These are phyloP conservation scores for Leuctra nigra DNA, from an alignment of 2,888 invertebrate species.

Conservation along the genomic window DNA sequence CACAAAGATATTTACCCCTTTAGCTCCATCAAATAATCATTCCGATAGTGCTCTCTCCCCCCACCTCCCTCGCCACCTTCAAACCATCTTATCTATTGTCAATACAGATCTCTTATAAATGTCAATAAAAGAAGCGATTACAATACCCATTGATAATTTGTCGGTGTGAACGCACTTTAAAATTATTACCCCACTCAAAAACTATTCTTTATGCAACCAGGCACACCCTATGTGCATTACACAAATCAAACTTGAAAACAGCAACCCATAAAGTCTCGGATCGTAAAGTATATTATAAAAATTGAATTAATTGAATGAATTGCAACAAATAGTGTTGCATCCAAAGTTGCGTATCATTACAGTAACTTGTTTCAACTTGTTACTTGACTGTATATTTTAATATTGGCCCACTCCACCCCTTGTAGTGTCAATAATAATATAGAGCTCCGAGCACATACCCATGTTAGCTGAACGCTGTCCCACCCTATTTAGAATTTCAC, in stretches of 20 bases:
- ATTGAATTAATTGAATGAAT: too few species aligned
- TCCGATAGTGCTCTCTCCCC: neutral
- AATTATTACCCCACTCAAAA: slow-evolving; percentile 1
- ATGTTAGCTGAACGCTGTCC: neutral
- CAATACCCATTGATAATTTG: too few species aligned
- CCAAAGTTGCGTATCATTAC: too few species aligned
- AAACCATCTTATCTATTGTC: neutral
- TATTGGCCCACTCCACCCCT: slow-evolving; percentile 10
- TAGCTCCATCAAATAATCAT: neutral
- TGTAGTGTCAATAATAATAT: slow-evolving; percentile 5
- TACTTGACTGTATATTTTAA: too few species aligned
- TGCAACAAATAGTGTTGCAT: too few species aligned
- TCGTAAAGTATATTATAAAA: too few species aligned
- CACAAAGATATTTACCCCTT: neutral
- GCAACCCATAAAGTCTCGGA: too few species aligned
- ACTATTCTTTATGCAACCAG: too few species aligned
- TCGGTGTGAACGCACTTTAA: neutral
- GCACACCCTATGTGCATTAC: too few species aligned
- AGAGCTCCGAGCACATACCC: neutral
- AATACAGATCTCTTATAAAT: neutral
- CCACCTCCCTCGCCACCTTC: slow-evolving; percentile 4
- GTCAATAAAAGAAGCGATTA: neutral
- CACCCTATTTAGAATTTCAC: slow-evolving; percentile 7
- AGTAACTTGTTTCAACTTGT: too few species aligned
- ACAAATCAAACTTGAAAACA: too few species aligned